These are phyloP conservation scores for Vanessa atalanta DNA, from an alignment of 1,140 invertebrate genomes.

Conservation along the genomic window DNA sequence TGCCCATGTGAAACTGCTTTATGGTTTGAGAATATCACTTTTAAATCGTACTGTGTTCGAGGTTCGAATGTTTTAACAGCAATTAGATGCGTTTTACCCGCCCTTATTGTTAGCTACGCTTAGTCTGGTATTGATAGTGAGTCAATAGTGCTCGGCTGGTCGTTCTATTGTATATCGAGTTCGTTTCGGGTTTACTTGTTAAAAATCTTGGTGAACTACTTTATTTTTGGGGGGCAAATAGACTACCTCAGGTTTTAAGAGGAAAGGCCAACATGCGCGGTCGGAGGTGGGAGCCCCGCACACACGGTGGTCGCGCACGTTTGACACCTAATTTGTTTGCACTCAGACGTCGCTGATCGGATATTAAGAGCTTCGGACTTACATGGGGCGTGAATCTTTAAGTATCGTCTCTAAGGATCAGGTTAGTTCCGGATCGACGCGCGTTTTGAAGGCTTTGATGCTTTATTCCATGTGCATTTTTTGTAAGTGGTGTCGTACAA, in stretches of 20 bases:
- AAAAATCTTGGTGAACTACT: conserved; percentile 74
- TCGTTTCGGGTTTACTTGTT: conserved; percentile 74
- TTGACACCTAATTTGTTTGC: conserved; percentile 55
- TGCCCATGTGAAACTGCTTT: conserved; percentile 77
- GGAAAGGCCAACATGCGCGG: conserved; percentile 55
- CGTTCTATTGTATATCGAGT: conserved; percentile 49
- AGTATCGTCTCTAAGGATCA: conserved; percentile 14
- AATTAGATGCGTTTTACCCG: conserved; percentile 75
- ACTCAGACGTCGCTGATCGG: conserved; percentile 24
- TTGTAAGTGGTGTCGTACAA: not conserved
- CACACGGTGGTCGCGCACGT: conserved; percentile 49
- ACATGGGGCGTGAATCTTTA: conserved; percentile 27
- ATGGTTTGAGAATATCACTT: conserved; percentile 79
- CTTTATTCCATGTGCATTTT: no score
- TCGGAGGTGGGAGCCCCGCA: conserved; percentile 39
- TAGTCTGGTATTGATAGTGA: conserved; percentile 57
- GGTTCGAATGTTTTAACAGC: conserved; percentile 74
- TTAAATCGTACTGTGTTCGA: conserved; percentile 74
- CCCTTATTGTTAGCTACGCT: conserved; percentile 62
- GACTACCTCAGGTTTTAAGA: conserved; percentile 67
- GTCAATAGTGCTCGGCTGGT: conserved; percentile 53
- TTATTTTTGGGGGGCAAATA: conserved; percentile 75
- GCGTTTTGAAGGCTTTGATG: not conserved
- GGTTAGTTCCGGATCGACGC: conserved; percentile 10
- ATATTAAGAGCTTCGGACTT: conserved; percentile 26